Evolutionary conservation across 2,797 vertebrate species (phyloP).

Genomic region (Mormyrops boulengeri): DNA sequence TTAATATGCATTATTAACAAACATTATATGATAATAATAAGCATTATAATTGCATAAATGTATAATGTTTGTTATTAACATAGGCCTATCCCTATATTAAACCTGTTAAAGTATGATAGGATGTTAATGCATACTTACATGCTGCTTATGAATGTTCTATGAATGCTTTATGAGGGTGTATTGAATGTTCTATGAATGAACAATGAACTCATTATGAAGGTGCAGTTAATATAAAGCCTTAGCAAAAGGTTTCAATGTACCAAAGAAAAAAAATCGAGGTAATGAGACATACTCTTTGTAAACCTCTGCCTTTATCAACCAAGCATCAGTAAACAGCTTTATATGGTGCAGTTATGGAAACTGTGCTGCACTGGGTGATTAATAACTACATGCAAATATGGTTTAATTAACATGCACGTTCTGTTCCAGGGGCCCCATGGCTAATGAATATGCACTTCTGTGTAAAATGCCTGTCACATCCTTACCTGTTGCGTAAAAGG

Average conservation of each 20-base stretch:
- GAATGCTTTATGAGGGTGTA: neutral
- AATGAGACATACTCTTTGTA: neutral
- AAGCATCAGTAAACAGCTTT: neutral
- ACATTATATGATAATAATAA: neutral
- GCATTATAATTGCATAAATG: neutral
- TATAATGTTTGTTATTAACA: neutral
- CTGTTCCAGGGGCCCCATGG: neutral
- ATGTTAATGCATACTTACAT: neutral
- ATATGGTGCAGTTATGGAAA: neutral
- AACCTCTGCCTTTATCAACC: neutral
- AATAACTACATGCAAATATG: neutral
- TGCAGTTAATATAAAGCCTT: neutral
- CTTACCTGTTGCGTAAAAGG: neutral
- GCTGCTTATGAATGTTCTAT: neutral
- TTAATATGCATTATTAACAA: neutral
- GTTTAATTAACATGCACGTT: neutral
- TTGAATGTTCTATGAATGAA: neutral
- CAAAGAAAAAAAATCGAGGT: too few species aligned
- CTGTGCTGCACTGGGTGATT: neutral
- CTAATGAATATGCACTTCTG: conserved; percentile 1
- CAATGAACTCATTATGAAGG: neutral
- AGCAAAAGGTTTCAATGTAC: neutral
- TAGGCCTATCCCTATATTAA: neutral
- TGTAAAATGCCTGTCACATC: neutral
- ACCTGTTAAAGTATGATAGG: neutral